phyloP scores from a whole-genome alignment of 2,888 invertebrate species.

The Hirtodrosophila duncani region DNA sequence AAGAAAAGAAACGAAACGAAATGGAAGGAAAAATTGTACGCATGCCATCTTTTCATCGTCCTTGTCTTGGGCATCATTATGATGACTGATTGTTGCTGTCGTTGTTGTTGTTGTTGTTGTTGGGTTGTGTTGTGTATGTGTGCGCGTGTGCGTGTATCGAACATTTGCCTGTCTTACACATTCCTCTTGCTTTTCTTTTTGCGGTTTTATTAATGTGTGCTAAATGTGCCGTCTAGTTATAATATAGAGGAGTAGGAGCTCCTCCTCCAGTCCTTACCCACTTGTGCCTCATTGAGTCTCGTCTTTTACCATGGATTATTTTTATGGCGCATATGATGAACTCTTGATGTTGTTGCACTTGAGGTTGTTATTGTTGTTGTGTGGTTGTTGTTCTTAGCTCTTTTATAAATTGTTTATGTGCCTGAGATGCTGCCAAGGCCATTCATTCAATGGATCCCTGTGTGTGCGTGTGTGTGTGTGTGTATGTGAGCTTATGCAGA shows the following conservation, averaged over 20 bases:
- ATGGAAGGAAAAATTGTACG: no score
- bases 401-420: slow-evolving; percentile 41
- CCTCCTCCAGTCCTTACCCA: no score
- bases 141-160: slow-evolving; percentile 4
- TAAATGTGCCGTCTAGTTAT: slow-evolving; percentile 58
- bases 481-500: no score
- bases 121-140: not conserved
- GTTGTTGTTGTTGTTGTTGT: no score
- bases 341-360: no score
- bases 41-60: no score
- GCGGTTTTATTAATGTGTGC: slow-evolving; percentile 65
- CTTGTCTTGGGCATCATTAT: slow-evolving; percentile 58
- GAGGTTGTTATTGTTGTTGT: no score
- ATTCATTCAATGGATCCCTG: slow-evolving; percentile 21
- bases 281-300: slow-evolving; percentile 27
- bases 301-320: slow-evolving; percentile 20
- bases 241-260: no score
- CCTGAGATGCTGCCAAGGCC: slow-evolving; percentile 41
- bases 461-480: slow-evolving; percentile 5
- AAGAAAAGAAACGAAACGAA: slow-evolving; percentile 16
- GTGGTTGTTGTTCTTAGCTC: no score
- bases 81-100: slow-evolving; percentile 63
- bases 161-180: slow-evolving; percentile 13
- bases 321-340: slow-evolving; percentile 33
- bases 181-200: slow-evolving; percentile 4